These are phyloP conservation scores for Apis florea DNA, from an alignment of 1,140 invertebrate genomes.

Conservation along the genomic window DNA sequence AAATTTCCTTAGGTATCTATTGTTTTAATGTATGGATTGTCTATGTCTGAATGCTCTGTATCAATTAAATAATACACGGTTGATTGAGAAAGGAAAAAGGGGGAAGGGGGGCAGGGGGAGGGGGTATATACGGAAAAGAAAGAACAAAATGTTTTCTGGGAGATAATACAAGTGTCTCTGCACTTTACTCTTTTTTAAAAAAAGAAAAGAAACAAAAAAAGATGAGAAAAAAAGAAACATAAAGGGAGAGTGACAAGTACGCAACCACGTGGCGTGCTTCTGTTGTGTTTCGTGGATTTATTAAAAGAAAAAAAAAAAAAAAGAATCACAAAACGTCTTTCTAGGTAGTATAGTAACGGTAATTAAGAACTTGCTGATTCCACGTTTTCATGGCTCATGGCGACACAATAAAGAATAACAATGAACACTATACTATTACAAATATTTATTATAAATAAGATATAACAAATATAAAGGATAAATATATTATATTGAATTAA, in stretches of 20 bases:
- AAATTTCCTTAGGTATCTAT: conserved; percentile 62
- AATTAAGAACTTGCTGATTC: conserved; percentile 65
- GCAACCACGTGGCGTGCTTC: conserved; percentile 32
- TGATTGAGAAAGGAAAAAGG: neutral
- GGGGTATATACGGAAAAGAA: too few species aligned
- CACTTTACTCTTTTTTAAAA: conserved; percentile 28
- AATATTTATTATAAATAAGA: conserved; percentile 73
- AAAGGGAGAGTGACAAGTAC: conserved; percentile 21
- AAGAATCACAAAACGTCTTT: conserved; percentile 62
- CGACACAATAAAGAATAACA: conserved; percentile 62
- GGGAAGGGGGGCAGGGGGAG: neutral
- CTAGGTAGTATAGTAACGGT: conserved; percentile 60
- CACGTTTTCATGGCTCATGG: conserved; percentile 64
- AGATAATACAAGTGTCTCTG: conserved; percentile 19
- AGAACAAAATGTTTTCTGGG: conserved; percentile 10
- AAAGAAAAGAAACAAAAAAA: neutral
- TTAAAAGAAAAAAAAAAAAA: conserved; percentile 42
- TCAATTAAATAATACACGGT: conserved; percentile 10
- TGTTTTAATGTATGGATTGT: conserved; percentile 61
- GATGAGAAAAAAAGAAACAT: neutral
- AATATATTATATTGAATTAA: conserved; percentile 73
- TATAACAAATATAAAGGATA: conserved; percentile 70
- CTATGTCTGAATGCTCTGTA: conserved; percentile 50
- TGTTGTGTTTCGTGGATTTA: conserved; percentile 53
- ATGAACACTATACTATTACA: conserved; percentile 69